These are phyloP conservation scores for Callocephalon fimbriatum DNA, from an alignment of 2,113 vertebrate species.

Conservation along the genomic window DNA sequence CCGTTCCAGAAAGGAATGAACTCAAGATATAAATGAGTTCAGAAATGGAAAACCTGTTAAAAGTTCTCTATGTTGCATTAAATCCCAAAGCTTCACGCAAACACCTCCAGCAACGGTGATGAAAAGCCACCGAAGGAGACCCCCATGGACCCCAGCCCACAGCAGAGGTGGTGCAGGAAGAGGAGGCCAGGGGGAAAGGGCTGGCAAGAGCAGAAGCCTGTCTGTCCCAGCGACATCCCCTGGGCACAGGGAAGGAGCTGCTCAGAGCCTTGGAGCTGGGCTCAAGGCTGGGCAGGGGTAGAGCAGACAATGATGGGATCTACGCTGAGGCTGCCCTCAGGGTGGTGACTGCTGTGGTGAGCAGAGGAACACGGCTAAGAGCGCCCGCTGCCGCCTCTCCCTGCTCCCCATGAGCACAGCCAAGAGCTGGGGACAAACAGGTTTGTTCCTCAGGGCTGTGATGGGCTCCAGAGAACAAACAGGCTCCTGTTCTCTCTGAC, in stretches of 20 bases:
- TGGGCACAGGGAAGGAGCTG: not conserved
- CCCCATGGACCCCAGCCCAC: not conserved
- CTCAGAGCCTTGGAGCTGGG: not conserved
- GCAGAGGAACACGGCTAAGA: not conserved
- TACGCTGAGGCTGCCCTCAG: not conserved
- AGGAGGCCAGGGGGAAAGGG: not conserved
- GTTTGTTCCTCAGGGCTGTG: not conserved
- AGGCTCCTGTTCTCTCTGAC: not conserved
- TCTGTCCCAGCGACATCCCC: not conserved
- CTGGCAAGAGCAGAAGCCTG: not conserved
- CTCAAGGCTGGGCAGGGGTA: not conserved
- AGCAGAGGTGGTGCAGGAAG: not conserved
- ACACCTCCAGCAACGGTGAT: not conserved
- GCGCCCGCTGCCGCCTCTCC: not conserved
- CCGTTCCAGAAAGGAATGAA: not conserved
- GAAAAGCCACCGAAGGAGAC: not conserved
- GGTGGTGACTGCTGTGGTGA: rapidly evolving
- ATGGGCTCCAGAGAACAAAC: not conserved
- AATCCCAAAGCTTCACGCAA: not conserved
- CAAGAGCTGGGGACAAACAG: not conserved
- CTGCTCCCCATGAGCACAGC: not conserved
- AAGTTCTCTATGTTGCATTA: not conserved
- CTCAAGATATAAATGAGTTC: not conserved
- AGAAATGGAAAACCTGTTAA: not conserved
- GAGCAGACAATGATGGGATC: rapidly evolving